These are phyloP conservation scores for Chaetoderma sp. DNA, from an alignment of 2,888 invertebrate species.

Conservation along the genomic window DNA sequence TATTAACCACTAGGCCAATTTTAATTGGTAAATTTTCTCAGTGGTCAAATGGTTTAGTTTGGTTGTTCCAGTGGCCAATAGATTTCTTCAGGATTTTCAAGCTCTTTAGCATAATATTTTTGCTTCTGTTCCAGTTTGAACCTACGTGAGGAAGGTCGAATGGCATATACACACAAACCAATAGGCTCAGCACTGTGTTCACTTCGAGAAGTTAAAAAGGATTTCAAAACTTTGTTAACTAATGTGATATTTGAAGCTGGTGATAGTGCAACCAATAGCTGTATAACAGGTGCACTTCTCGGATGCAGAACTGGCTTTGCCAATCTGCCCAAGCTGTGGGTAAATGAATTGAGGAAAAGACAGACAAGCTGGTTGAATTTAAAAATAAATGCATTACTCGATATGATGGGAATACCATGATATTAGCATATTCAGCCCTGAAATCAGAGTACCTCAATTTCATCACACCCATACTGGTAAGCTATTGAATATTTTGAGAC, in stretches of 20 bases:
- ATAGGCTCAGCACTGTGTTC: slow-evolving; percentile 57
- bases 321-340: slow-evolving; percentile 59
- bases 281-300: slow-evolving; percentile 65
- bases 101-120: neutral
- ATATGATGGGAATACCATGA: slow-evolving; percentile 68
- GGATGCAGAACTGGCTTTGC: slow-evolving; percentile 64
- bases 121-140: slow-evolving; percentile 47
- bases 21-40: slow-evolving; percentile 7
- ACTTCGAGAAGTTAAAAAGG: slow-evolving; percentile 42
- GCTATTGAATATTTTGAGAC: no score
- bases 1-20: no score
- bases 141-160: slow-evolving; percentile 52
- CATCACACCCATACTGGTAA: no score
- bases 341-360: slow-evolving; percentile 53
- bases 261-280: slow-evolving; percentile 64
- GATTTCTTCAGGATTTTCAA: no score
- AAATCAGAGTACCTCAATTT: no score
- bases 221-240: slow-evolving; percentile 41
- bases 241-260: slow-evolving; percentile 61
- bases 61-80: no score
- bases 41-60: no score
- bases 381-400: slow-evolving; percentile 65
- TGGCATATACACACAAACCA: slow-evolving; percentile 58
- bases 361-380: slow-evolving; percentile 61
- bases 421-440: no score